A percentile compares a stretch with the other conserved stretches of the same genome.
Evolutionary conservation across 2,888 invertebrate genomes (phyloP).

Genomic region (Hanleya hanleyi): DNA sequence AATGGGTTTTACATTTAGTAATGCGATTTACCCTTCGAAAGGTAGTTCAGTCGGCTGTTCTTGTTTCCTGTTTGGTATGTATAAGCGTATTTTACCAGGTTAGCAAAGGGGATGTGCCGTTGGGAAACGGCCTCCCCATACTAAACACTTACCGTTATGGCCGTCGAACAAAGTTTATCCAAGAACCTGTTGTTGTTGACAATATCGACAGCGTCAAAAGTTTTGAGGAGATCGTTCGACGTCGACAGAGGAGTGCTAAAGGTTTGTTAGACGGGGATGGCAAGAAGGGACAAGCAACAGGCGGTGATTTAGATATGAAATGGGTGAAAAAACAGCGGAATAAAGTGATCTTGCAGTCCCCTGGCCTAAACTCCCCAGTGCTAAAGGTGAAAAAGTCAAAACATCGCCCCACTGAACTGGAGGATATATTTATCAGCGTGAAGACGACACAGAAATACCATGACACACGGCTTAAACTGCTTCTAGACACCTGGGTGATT

Average conservation of each 20-base stretch:
- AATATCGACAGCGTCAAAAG: not conserved
- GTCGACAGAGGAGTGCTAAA: not conserved
- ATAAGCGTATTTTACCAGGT: constrained; percentile 25
- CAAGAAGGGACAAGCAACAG: not conserved
- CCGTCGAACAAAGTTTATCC: not conserved
- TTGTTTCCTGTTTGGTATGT: constrained; percentile 27
- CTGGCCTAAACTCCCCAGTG: too few relatives aligned
- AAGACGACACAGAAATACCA: constrained; percentile 95
- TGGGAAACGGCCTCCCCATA: not conserved
- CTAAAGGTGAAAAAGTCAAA: not conserved
- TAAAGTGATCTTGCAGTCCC: too few relatives aligned
- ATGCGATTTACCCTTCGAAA: constrained; percentile 46
- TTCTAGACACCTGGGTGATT: constrained; percentile 96
- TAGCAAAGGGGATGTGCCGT: not conserved
- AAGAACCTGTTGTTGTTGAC: not conserved
- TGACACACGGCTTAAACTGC: constrained; percentile 85
- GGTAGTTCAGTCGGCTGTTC: constrained; percentile 38
- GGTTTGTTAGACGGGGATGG: not conserved
- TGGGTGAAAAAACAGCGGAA: not conserved
- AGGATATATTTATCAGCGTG: constrained; percentile 93
- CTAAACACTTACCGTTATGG: not conserved
- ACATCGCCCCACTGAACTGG: constrained; percentile 15
- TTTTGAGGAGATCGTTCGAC: not conserved
- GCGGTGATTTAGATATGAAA: not conserved
- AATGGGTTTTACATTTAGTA: constrained; percentile 17